phyloP scores from a whole-genome alignment of 2,113 vertebrate genomes.

The Mesocricetus auratus region DNA sequence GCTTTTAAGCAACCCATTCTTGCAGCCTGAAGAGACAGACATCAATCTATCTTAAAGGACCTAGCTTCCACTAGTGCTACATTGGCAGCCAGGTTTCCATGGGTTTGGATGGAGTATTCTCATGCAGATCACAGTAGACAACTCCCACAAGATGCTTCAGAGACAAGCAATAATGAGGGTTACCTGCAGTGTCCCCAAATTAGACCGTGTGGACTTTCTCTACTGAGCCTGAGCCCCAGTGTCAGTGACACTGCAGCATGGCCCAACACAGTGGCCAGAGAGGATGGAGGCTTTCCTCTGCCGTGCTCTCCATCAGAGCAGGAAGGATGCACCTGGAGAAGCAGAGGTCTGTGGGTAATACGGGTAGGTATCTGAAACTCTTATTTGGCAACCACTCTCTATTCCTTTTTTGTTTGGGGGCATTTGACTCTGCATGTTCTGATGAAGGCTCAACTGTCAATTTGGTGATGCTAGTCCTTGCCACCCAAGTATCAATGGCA shows the following conservation, averaged over 20 bases:
- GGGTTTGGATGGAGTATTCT: neutral
- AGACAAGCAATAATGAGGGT: neutral
- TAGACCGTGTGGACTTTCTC: too few relatives aligned
- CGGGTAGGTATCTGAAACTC: neutral
- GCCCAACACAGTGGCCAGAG: neutral
- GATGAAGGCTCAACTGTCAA: neutral
- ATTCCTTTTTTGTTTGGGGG: neutral
- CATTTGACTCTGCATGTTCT: too few relatives aligned
- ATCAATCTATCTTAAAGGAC: neutral
- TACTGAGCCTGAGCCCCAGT: neutral
- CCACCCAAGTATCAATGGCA: too few relatives aligned
- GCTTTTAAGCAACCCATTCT: neutral
- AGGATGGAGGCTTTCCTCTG: neutral
- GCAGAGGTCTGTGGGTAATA: neutral
- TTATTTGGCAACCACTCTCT: neutral
- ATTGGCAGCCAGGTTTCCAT: neutral
- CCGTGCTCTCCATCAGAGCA: neutral
- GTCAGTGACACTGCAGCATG: neutral
- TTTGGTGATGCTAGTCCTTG: neutral
- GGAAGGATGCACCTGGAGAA: neutral
- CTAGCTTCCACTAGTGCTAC: neutral
- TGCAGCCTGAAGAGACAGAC: neutral
- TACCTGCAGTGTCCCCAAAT: neutral
- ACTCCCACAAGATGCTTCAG: fast-evolving
- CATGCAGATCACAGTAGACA: neutral